phyloP scores from a whole-genome alignment of 2,797 vertebrate species.

The Trematomus bernacchii region DNA sequence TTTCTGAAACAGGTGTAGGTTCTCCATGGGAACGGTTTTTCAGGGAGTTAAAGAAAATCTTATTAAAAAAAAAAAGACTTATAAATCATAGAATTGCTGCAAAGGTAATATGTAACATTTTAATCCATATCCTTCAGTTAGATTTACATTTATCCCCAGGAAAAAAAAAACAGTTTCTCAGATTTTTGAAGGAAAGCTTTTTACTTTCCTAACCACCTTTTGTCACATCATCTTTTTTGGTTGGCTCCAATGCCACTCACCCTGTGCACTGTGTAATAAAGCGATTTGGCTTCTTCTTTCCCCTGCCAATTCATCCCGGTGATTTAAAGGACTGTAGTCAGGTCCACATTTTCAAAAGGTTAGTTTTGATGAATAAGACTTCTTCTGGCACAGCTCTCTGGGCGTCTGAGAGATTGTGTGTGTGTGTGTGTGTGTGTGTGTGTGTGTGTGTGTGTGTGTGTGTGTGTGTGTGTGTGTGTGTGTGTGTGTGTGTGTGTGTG shows the following conservation, averaged over 20 bases:
- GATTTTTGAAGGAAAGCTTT: conserved; percentile 45
- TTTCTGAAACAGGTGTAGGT: conserved; percentile 52
- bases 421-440: too few relatives aligned
- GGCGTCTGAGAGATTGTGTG: conserved; percentile 17
- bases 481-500: too few relatives aligned
- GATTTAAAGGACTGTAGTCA: conserved; percentile 66
- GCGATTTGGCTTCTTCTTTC: conserved; percentile 47
- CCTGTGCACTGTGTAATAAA: conserved; percentile 56
- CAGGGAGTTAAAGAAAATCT: conserved; percentile 22
- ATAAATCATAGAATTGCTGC: conserved; percentile 35
- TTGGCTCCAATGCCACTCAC: conserved; percentile 47
- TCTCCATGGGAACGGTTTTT: conserved; percentile 20
- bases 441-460: conserved; percentile 5
- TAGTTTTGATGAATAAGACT: conserved; percentile 69
- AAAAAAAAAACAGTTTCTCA: conserved; percentile 51
- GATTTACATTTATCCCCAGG: conserved; percentile 33
- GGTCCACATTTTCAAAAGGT: conserved; percentile 66
- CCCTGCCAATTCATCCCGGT: conserved; percentile 52
- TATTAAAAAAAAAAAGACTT: conserved; percentile 9
- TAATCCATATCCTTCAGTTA: conserved; percentile 13
- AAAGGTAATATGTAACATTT: conserved; percentile 25
- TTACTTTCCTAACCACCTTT: conserved; percentile 34
- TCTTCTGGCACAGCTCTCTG: conserved; percentile 52
- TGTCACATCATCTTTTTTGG: conserved; percentile 51
- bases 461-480: too few relatives aligned